A percentile compares a stretch with the other conserved stretches of the same genome.
phyloP scores from a whole-genome alignment of 2,888 invertebrate genomes.

The Philereme transversata region DNA sequence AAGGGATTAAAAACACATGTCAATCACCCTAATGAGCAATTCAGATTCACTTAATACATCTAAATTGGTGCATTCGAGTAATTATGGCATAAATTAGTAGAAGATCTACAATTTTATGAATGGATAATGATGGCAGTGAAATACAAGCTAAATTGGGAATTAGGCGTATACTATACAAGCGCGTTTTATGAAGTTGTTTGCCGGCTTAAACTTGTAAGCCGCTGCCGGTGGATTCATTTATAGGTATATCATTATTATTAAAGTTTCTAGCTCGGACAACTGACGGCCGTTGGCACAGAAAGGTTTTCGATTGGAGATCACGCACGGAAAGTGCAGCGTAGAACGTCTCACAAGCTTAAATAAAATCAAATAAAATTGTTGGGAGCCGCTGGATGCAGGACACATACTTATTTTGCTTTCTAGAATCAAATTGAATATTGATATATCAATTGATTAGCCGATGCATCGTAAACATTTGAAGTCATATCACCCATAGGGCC shows the following conservation, averaged over 20 bases:
- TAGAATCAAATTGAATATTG: too few species aligned
- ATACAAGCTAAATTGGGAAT: slow-evolving; percentile 35
- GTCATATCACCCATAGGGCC: too few species aligned
- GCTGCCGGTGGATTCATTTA: slow-evolving; percentile 1
- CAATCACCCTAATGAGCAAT: slow-evolving; percentile 79
- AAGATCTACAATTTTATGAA: slow-evolving; percentile 39
- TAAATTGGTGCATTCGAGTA: slow-evolving; percentile 59
- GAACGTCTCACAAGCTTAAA: too few species aligned
- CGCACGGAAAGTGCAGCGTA: too few species aligned
- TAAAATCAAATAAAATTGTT: too few species aligned
- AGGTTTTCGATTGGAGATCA: too few species aligned
- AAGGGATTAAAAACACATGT: slow-evolving; percentile 67
- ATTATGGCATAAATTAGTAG: slow-evolving; percentile 52
- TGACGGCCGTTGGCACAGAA: too few species aligned
- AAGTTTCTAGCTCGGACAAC: too few species aligned
- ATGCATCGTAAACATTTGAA: too few species aligned
- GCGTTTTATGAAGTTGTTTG: slow-evolving; percentile 19
- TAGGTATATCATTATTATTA: not conserved
- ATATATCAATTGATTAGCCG: too few species aligned
- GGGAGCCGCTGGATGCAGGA: too few species aligned
- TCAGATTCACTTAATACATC: slow-evolving; percentile 76
- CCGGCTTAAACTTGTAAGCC: slow-evolving; percentile 19
- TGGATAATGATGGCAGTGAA: slow-evolving; percentile 36
- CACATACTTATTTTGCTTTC: too few species aligned
- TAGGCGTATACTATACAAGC: slow-evolving; percentile 32